These are phyloP conservation scores for Montipora efflorescens DNA, from an alignment of 64 coral and sea anemone genomes.

Conservation along the genomic window DNA sequence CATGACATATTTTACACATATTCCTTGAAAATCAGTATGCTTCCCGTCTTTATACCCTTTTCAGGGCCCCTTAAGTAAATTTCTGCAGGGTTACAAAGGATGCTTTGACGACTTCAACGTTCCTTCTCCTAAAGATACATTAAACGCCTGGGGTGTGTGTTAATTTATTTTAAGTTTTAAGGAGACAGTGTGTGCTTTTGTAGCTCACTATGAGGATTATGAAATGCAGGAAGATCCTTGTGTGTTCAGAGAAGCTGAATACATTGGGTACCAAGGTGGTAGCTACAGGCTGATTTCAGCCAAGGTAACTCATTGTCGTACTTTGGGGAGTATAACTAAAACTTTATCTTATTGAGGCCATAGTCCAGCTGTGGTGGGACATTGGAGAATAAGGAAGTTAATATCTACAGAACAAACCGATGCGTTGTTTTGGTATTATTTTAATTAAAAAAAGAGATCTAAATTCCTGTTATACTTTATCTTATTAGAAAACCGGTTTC, in stretches of 20 bases:
- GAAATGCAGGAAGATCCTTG: background rate
- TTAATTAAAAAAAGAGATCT: no score
- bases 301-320: background rate
- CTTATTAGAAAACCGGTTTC: no score
- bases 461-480: no score
- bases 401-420: no score
- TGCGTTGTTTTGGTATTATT: no score
- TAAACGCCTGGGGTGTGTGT: constrained; percentile 2
- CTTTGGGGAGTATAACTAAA: no score
- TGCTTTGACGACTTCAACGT: background rate
- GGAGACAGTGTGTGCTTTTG: background rate
- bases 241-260: background rate
- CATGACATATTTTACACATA: background rate
- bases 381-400: no score
- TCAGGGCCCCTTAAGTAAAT: background rate
- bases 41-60: constrained; percentile 5
- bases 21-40: constrained; percentile 16
- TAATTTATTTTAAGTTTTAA: background rate
- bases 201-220: background rate
- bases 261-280: background rate
- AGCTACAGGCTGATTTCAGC: background rate
- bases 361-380: no score
- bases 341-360: no score
- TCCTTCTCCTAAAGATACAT: background rate
- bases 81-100: background rate